These are phyloP conservation scores for Tetragnatha versicolor DNA, from an alignment of 1,140 invertebrate genomes.

Conservation along the genomic window DNA sequence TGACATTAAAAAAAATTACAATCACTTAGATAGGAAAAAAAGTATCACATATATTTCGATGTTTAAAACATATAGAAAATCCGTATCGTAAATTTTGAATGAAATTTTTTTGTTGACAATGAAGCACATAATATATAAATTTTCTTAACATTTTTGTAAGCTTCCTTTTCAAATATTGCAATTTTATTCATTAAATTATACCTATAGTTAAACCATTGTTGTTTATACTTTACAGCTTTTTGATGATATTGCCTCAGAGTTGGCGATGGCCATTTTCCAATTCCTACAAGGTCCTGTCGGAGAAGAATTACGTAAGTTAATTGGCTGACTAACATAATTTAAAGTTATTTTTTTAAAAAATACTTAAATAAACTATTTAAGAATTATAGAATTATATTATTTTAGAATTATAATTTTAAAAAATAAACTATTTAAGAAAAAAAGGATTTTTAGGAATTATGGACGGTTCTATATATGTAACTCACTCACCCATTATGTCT, in stretches of 20 bases:
- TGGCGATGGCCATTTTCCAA: conserved; percentile 91
- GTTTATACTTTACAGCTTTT: conserved; percentile 74
- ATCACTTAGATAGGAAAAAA: too few relatives aligned
- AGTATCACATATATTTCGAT: too few relatives aligned
- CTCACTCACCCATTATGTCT: too few relatives aligned
- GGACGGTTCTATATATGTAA: too few relatives aligned
- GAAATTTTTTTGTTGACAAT: not conserved
- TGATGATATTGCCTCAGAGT: conserved; percentile 90
- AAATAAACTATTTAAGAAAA: not conserved
- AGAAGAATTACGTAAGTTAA: conserved; percentile 73
- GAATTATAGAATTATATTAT: not conserved
- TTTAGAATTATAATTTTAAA: not conserved
- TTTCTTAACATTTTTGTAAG: not conserved
- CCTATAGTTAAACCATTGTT: not conserved
- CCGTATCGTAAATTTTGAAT: conserved; percentile 40
- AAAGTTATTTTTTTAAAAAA: not conserved
- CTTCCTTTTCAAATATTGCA: not conserved
- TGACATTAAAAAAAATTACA: too few relatives aligned
- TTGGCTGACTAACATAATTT: not conserved
- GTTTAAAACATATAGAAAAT: too few relatives aligned
- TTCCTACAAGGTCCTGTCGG: conserved; percentile 80
- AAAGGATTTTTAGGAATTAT: too few relatives aligned
- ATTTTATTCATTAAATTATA: not conserved
- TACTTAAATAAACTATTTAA: not conserved
- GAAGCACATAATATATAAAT: not conserved